A percentile compares a stretch with the other conserved stretches of the same genome.
These are phyloP conservation scores for Eolophus roseicapilla DNA, from an alignment of 2,113 vertebrate genomes.

Conservation along the genomic window DNA sequence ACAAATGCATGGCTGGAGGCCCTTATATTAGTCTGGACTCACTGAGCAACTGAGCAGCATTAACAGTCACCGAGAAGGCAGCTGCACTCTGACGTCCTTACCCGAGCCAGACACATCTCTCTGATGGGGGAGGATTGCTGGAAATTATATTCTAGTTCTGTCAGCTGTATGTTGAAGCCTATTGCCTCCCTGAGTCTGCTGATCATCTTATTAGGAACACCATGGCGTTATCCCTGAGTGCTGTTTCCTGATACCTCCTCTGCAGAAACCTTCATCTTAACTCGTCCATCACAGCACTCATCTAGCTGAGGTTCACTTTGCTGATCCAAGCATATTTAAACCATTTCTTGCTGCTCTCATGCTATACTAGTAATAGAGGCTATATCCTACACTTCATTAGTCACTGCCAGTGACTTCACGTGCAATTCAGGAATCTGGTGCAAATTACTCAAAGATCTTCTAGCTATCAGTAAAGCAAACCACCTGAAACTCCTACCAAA, in stretches of 20 bases:
- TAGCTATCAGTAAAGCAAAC: not conserved
- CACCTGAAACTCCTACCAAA: not conserved
- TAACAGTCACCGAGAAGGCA: not conserved
- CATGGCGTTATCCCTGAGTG: not conserved
- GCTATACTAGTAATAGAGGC: not conserved
- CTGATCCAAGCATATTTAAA: not conserved
- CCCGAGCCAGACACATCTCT: not conserved
- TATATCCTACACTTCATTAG: not conserved
- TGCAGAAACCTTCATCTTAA: not conserved
- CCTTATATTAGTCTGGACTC: not conserved
- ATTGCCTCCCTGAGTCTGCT: not conserved
- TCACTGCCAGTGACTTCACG: not conserved
- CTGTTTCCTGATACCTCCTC: not conserved
- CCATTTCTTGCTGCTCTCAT: not conserved
- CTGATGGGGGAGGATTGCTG: not conserved
- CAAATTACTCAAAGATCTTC: not conserved
- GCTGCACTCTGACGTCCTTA: not conserved
- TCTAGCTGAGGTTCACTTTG: fast-evolving
- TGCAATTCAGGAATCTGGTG: not conserved
- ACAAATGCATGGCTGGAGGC: not conserved
- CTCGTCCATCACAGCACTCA: not conserved
- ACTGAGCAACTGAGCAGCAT: not conserved
- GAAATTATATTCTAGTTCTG: not conserved
- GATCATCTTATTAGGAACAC: not conserved
- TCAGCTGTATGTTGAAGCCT: not conserved